A percentile compares a stretch with the other conserved stretches of the same genome.
phyloP scores from a whole-genome alignment of 2,888 invertebrate species.

The Chydorus sphaericus region DNA sequence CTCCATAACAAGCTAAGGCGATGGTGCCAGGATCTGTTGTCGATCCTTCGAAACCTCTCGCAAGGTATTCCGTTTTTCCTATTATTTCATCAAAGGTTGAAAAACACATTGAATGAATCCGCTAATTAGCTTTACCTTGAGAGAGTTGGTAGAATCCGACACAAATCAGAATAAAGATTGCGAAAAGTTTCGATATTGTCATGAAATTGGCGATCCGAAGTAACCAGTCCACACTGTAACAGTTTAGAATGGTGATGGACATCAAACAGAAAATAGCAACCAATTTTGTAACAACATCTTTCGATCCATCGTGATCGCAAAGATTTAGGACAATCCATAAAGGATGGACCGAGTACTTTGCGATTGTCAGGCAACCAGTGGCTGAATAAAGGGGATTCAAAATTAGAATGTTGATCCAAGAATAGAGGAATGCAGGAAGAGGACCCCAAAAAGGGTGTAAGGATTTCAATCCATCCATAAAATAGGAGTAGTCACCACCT shows the following conservation, averaged over 20 bases:
- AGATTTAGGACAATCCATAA: conserved; percentile 38
- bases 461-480: conserved; percentile 70
- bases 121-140: too few relatives aligned
- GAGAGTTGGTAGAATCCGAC: too few relatives aligned
- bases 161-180: too few relatives aligned
- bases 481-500: conserved; percentile 89
- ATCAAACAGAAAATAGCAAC: too few relatives aligned
- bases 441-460: conserved; percentile 40
- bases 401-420: conserved; percentile 84
- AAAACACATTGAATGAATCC: too few relatives aligned
- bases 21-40: conserved; percentile 63
- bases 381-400: conserved; percentile 88
- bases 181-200: too few relatives aligned
- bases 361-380: conserved; percentile 82
- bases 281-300: too few relatives aligned
- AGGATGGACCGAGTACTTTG: conserved; percentile 82
- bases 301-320: conserved; percentile 16
- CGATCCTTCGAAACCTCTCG: conserved; percentile 49
- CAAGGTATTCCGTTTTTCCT: conserved; percentile 13
- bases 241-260: too few relatives aligned
- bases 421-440: conserved; percentile 78
- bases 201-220: too few relatives aligned
- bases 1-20: conserved; percentile 87
- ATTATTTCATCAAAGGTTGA: too few relatives aligned
- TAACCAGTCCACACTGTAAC: too few relatives aligned